Evolutionary conservation across 2,888 invertebrate species (phyloP).

Genomic region (Pardosa pseudoannulata): DNA sequence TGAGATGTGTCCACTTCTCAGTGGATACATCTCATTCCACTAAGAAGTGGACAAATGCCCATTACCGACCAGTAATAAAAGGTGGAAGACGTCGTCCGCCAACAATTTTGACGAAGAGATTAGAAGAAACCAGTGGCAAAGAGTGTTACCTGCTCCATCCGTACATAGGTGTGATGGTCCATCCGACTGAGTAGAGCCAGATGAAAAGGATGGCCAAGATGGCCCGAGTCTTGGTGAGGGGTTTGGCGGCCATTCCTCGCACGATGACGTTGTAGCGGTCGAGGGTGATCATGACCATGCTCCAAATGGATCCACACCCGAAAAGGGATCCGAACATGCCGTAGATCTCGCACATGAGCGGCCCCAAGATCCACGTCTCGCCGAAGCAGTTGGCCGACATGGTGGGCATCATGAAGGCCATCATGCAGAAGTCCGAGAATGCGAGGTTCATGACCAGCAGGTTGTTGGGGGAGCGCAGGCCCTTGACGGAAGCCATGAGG

Average conservation of each 20-base stretch:
- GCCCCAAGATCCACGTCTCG: constrained; percentile 85
- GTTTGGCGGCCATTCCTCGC: constrained; percentile 89
- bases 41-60: too few species aligned
- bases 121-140: too few species aligned
- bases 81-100: too few species aligned
- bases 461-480: constrained; percentile 79
- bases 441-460: constrained; percentile 93
- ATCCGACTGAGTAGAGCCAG: constrained; percentile 86
- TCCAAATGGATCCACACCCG: constrained; percentile 94
- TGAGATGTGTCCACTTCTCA: too few species aligned
- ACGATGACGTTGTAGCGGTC: constrained; percentile 96
- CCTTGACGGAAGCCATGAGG: constrained; percentile 84
- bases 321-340: constrained; percentile 85
- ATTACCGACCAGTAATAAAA: too few species aligned
- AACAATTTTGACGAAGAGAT: too few species aligned
- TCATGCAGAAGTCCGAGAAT: constrained; percentile 92
- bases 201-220: constrained; percentile 86
- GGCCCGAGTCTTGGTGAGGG: constrained; percentile 88
- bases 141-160: constrained; percentile 81
- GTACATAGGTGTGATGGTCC: constrained; percentile 90
- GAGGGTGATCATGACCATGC: constrained; percentile 92
- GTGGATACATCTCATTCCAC: too few species aligned
- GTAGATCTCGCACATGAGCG: constrained; percentile 83
- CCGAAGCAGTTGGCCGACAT: constrained; percentile 90
- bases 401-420: constrained; percentile 87